Conservation (phyloP, 2,888 invertebrate species). For the Leuctra nigra region DNA sequence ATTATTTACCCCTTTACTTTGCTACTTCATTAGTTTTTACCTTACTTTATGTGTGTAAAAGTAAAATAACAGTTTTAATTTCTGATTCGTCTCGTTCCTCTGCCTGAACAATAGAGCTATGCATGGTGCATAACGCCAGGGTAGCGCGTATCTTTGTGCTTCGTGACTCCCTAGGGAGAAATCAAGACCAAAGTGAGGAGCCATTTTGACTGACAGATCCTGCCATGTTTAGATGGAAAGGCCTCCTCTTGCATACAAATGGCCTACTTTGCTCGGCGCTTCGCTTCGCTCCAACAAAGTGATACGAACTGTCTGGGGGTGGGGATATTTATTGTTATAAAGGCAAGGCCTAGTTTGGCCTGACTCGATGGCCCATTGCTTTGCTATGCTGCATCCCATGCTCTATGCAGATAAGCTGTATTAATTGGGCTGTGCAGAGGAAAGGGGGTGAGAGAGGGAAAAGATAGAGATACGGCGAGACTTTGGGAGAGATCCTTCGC, state of each 20-base stretch:
- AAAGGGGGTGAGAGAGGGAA: constrained; percentile 18
- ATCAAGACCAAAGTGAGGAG: constrained; percentile 37
- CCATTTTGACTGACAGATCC: constrained; percentile 44
- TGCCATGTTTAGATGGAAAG: constrained; percentile 43
- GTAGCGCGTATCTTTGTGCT: constrained; percentile 17
- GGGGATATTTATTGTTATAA: constrained; percentile 31
- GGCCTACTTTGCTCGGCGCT: constrained; percentile 40
- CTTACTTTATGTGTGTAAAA: too few species aligned
- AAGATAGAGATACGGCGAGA: constrained; percentile 24
- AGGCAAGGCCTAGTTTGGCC: constrained; percentile 28
- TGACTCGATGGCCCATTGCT: constrained; percentile 24
- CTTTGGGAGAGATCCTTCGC: background rate
- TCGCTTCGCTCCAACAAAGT: constrained; percentile 25
- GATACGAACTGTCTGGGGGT: constrained; percentile 29
- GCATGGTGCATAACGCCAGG: background rate
- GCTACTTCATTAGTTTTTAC: too few species aligned
- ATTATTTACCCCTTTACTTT: too few species aligned
- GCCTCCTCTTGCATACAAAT: constrained; percentile 42
- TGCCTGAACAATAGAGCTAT: constrained; percentile 1
- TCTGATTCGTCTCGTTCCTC: constrained; percentile 20
- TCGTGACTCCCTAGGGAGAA: constrained; percentile 36
- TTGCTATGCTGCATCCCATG: constrained; percentile 11
- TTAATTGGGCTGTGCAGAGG: constrained; percentile 29
- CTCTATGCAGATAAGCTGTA: constrained; percentile 31
- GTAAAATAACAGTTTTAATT: constrained; percentile 23